A percentile compares a stretch with the other conserved stretches of the same genome.
phyloP scores from a whole-genome alignment of 2,113 vertebrate species.

The Pedionomus torquatus region DNA sequence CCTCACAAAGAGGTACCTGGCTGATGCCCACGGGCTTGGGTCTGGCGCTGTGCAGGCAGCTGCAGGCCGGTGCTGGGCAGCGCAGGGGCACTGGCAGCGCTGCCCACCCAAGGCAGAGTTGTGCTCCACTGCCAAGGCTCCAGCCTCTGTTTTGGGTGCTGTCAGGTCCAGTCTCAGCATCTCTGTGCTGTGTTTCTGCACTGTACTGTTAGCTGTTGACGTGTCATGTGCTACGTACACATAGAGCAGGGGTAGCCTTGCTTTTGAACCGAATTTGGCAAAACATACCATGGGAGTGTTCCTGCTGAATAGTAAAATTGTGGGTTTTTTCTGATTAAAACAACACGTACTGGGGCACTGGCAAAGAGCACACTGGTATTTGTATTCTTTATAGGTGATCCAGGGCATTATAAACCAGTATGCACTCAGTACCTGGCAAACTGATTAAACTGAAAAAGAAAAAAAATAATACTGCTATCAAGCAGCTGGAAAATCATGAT shows the following conservation, averaged over 20 bases:
- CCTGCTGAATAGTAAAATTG: not conserved
- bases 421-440: not conserved
- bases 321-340: not conserved
- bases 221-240: not conserved
- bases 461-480: not conserved
- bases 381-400: not conserved
- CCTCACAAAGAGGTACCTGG: fast-evolving
- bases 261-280: not conserved
- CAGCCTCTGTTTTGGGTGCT: not conserved
- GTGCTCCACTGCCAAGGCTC: not conserved
- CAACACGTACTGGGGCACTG: not conserved
- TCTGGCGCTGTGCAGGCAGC: not conserved
- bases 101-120: not conserved
- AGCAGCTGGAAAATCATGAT: slow-evolving; percentile 25
- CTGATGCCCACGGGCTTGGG: fast-evolving
- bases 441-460: not conserved
- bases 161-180: not conserved
- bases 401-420: not conserved
- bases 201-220: not conserved
- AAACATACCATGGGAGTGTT: not conserved
- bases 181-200: not conserved
- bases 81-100: fast-evolving
- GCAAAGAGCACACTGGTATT: not conserved
- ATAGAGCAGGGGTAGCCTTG: fast-evolving
- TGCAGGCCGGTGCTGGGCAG: not conserved